phyloP scores from a whole-genome alignment of 2,797 vertebrate genomes.

The Mormyrops boulengeri region DNA sequence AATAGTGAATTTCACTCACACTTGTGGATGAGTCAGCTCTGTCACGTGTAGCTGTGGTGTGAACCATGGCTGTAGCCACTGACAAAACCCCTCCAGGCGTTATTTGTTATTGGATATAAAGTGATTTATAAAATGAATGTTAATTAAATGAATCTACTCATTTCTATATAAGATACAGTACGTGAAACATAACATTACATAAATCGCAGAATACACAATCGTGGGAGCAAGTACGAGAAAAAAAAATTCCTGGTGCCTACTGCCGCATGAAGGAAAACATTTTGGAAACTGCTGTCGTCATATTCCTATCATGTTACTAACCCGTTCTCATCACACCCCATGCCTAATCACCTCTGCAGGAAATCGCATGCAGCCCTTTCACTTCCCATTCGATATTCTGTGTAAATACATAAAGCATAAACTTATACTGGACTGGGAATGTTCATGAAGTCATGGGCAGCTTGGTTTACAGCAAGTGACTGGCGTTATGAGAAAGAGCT shows the following conservation, averaged over 20 bases:
- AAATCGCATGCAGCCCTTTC: neutral
- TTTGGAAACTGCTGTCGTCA: neutral
- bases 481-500: neutral
- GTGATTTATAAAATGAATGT: neutral
- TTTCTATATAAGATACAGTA: neutral
- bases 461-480: neutral
- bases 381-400: neutral
- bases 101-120: neutral
- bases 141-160: neutral
- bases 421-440: neutral
- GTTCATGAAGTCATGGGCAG: neutral
- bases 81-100: neutral
- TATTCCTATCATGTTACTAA: neutral
- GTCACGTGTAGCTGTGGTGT: neutral
- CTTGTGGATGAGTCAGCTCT: neutral
- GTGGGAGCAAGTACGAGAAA: neutral
- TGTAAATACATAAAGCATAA: neutral
- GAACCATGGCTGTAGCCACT: neutral
- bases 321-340: neutral
- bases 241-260: neutral
- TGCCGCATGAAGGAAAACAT: neutral
- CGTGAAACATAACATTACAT: neutral
- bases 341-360: neutral
- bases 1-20: neutral
- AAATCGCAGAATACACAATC: neutral